Conservation (phyloP, 2,797 vertebrate species). For the Lepus townsendii region DNA sequence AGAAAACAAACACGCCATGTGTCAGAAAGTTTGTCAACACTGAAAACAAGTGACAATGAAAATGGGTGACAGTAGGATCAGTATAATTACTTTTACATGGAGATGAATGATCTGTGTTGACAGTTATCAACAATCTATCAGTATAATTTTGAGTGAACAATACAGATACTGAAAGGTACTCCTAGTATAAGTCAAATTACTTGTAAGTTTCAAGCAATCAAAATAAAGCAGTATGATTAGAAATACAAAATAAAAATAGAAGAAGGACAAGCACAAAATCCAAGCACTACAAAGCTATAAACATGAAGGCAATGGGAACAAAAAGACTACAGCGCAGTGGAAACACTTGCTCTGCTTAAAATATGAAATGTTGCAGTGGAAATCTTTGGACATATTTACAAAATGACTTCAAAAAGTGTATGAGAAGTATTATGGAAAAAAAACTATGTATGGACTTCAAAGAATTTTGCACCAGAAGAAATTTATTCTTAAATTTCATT, state of each 20-base stretch:
- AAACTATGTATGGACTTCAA: too few relatives aligned
- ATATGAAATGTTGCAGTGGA: background rate
- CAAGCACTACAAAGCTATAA: background rate
- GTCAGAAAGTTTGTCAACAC: too few relatives aligned
- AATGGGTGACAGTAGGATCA: too few relatives aligned
- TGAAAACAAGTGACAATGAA: too few relatives aligned
- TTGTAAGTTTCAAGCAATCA: background rate
- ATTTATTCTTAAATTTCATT: too few relatives aligned
- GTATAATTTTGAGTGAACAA: background rate
- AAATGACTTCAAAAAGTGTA: too few relatives aligned
- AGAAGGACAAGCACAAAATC: background rate
- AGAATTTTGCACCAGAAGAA: too few relatives aligned
- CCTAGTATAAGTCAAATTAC: background rate
- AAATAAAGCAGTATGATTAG: background rate
- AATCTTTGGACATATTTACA: background rate
- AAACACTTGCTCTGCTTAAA: background rate
- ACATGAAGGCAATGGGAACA: accelerated
- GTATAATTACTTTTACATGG: too few relatives aligned
- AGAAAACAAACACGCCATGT: too few relatives aligned
- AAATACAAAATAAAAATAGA: background rate
- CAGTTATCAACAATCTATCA: too few relatives aligned
- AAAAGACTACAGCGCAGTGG: too few relatives aligned
- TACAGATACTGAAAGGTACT: background rate
- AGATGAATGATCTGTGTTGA: background rate
- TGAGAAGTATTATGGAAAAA: too few relatives aligned